Conservation (phyloP, 2,888 invertebrate genomes). For the Machimus atricapillus region DNA sequence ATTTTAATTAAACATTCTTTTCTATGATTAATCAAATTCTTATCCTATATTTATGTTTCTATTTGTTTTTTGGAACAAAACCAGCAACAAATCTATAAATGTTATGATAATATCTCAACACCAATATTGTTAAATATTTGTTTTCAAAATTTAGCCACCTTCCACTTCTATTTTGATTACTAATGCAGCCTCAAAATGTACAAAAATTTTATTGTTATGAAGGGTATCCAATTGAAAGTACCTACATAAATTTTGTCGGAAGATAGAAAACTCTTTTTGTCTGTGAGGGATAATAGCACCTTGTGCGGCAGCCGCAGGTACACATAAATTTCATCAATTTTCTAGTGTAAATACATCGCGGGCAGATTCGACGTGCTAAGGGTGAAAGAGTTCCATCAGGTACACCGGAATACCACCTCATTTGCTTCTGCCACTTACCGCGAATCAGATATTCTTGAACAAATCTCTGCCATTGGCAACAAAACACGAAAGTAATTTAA, state of each 20-base stretch:
- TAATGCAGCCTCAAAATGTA: not conserved
- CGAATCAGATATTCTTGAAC: slow-evolving; percentile 22
- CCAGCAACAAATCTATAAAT: not conserved
- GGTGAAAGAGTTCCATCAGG: not conserved
- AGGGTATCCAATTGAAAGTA: not conserved
- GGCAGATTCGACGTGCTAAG: not conserved
- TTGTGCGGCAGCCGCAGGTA: slow-evolving; percentile 1
- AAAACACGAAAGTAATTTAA: slow-evolving; percentile 31
- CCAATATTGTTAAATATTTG: not conserved
- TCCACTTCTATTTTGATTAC: not conserved
- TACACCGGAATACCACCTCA: not conserved
- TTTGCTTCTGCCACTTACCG: slow-evolving; percentile 8
- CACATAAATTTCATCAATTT: slow-evolving; percentile 27
- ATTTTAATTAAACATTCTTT: not conserved
- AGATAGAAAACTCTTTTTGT: not conserved
- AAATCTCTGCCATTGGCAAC: slow-evolving; percentile 21
- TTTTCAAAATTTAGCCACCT: not conserved
- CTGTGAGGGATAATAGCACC: not conserved
- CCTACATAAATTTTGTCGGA: not conserved
- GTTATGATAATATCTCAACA: not conserved
- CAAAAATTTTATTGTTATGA: not conserved
- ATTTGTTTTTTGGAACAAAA: not conserved
- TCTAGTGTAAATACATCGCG: slow-evolving; percentile 19
- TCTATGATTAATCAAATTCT: not conserved
- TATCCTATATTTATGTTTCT: not conserved